Evolutionary conservation across 2,888 invertebrate species (phyloP).

Genomic region (Apodemia mormo): DNA sequence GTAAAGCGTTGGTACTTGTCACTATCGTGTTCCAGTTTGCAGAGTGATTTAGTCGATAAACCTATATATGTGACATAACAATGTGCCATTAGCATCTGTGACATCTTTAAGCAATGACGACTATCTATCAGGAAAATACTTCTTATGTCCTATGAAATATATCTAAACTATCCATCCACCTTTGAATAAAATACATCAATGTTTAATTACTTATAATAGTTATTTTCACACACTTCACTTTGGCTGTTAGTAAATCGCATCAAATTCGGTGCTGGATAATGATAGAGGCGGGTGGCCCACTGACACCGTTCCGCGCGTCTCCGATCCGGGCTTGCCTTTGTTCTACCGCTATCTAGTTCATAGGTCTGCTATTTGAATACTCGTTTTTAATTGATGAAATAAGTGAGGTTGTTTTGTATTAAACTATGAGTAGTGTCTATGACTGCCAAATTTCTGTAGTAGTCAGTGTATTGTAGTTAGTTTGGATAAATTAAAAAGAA

Average conservation of each 20-base stretch:
- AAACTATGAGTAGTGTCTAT: background rate
- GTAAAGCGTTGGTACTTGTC: too few species aligned
- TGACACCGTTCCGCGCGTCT: slow-evolving; percentile 8
- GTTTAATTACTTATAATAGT: background rate
- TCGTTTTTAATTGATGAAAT: slow-evolving; percentile 1
- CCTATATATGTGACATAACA: too few species aligned
- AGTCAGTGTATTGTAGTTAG: too few species aligned
- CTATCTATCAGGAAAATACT: too few species aligned
- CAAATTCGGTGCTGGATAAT: slow-evolving; percentile 4
- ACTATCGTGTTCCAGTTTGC: too few species aligned
- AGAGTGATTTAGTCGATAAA: too few species aligned
- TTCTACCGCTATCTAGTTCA: slow-evolving; percentile 16
- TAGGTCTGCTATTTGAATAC: slow-evolving; percentile 13
- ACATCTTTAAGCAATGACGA: too few species aligned
- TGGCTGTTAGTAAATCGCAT: slow-evolving; percentile 3
- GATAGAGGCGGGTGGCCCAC: background rate
- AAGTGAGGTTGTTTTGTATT: background rate
- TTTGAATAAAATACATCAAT: background rate
- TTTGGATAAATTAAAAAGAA: too few species aligned
- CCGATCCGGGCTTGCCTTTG: slow-evolving; percentile 12
- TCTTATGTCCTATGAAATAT: too few species aligned
- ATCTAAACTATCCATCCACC: too few species aligned
- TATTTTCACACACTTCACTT: slow-evolving; percentile 1
- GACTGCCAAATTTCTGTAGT: background rate
- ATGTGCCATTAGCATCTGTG: too few species aligned